Conservation (phyloP, 2,888 invertebrate species). For the Hyalella azteca region DNA sequence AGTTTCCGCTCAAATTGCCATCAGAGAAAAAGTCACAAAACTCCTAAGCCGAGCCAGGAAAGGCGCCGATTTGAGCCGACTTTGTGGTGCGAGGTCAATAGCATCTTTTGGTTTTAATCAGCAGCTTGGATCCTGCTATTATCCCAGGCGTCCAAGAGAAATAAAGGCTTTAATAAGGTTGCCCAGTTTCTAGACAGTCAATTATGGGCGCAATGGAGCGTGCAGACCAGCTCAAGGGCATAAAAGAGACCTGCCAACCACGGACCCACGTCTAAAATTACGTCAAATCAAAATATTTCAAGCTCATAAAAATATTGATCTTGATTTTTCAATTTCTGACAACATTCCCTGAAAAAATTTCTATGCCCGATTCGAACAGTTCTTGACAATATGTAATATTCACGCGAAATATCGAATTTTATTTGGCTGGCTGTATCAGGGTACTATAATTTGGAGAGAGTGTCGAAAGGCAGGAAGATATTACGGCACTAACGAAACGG, state of each 20-base stretch:
- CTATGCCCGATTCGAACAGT: too few species aligned
- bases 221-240: not conserved
- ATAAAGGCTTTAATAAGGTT: slow-evolving; percentile 37
- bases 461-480: not conserved
- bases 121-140: slow-evolving; percentile 26
- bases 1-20: not conserved
- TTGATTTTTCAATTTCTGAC: too few species aligned
- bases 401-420: too few species aligned
- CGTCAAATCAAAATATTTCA: too few species aligned
- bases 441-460: not conserved
- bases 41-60: not conserved
- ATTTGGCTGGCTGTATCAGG: too few species aligned
- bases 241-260: not conserved
- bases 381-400: too few species aligned
- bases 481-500: slow-evolving; percentile 20
- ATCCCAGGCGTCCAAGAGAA: slow-evolving; percentile 24
- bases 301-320: too few species aligned
- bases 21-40: not conserved
- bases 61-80: not conserved
- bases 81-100: slow-evolving; percentile 18
- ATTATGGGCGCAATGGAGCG: slow-evolving; percentile 20
- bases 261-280: not conserved
- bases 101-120: slow-evolving; percentile 14
- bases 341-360: too few species aligned
- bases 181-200: not conserved